A percentile compares a stretch with the other conserved stretches of the same genome.
Conservation (phyloP, 2,797 vertebrate species). For the Pseudochromis fuscus region DNA sequence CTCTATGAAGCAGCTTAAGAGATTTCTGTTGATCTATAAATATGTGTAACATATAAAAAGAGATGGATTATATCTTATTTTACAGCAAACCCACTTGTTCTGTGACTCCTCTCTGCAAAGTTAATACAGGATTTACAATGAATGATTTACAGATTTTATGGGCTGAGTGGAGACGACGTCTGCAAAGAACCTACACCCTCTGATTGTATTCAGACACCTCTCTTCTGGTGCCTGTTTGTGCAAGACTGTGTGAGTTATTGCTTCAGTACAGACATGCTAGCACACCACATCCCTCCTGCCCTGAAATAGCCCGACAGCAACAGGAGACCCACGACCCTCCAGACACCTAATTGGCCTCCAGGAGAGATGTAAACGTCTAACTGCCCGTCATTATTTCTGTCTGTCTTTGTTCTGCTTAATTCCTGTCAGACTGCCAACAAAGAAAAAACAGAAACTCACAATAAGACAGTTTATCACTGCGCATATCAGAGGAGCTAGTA, state of each 20-base stretch:
- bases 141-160: too few relatives aligned
- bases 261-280: slow-evolving; percentile 3
- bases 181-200: slow-evolving; percentile 3
- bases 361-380: slow-evolving; percentile 34
- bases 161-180: neutral
- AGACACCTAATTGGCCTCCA: slow-evolving; percentile 38
- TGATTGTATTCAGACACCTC: too few relatives aligned
- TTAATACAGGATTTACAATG: neutral
- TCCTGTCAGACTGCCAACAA: neutral
- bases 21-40: neutral
- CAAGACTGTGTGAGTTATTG: too few relatives aligned
- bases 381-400: neutral
- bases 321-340: slow-evolving; percentile 17
- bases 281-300: neutral
- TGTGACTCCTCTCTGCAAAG: neutral
- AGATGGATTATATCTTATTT: neutral
- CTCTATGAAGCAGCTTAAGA: neutral
- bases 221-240: neutral
- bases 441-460: neutral
- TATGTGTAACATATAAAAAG: neutral
- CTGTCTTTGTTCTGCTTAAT: neutral
- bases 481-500: too few relatives aligned
- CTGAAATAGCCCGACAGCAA: slow-evolving; percentile 30
- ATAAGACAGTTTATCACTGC: too few relatives aligned
- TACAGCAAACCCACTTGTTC: neutral